phyloP scores from a whole-genome alignment of 2,888 invertebrate genomes.

The Cactoblastis cactorum region DNA sequence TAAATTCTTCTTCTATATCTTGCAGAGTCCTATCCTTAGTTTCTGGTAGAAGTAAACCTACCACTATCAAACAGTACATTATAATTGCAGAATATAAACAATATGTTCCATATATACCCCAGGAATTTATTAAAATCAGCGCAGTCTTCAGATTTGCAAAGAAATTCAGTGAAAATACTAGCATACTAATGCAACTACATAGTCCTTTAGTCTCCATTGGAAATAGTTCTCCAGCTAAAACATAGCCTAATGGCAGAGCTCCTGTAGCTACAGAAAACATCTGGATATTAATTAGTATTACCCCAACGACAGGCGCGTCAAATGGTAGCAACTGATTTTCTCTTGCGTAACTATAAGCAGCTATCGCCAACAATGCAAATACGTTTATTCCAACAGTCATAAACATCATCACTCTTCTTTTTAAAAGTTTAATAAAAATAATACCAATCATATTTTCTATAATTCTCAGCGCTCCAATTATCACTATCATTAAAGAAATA shows the following conservation, averaged over 20 bases:
- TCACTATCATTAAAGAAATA: slow-evolving; percentile 24
- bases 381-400: slow-evolving; percentile 14
- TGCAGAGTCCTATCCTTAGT: slow-evolving; percentile 51
- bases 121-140: slow-evolving; percentile 23
- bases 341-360: slow-evolving; percentile 15
- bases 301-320: slow-evolving; percentile 21
- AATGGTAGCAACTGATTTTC: slow-evolving; percentile 3
- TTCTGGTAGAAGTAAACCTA: slow-evolving; percentile 46
- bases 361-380: slow-evolving; percentile 7
- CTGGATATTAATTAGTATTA: slow-evolving; percentile 26
- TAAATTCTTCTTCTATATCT: slow-evolving; percentile 52
- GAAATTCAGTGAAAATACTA: slow-evolving; percentile 32
- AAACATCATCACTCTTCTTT: slow-evolving; percentile 16
- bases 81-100: slow-evolving; percentile 39
- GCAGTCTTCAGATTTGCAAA: slow-evolving; percentile 34
- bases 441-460: slow-evolving; percentile 27
- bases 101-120: slow-evolving; percentile 36
- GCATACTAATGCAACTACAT: slow-evolving; percentile 36
- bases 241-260: slow-evolving; percentile 24
- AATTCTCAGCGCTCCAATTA: slow-evolving; percentile 29
- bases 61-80: slow-evolving; percentile 39
- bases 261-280: slow-evolving; percentile 28
- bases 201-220: slow-evolving; percentile 29
- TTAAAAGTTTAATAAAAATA: slow-evolving; percentile 24
- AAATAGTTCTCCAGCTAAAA: slow-evolving; percentile 31